Evolutionary conservation across 2,888 invertebrate genomes (phyloP).

Genomic region (Coelogynopora nodosa): DNA sequence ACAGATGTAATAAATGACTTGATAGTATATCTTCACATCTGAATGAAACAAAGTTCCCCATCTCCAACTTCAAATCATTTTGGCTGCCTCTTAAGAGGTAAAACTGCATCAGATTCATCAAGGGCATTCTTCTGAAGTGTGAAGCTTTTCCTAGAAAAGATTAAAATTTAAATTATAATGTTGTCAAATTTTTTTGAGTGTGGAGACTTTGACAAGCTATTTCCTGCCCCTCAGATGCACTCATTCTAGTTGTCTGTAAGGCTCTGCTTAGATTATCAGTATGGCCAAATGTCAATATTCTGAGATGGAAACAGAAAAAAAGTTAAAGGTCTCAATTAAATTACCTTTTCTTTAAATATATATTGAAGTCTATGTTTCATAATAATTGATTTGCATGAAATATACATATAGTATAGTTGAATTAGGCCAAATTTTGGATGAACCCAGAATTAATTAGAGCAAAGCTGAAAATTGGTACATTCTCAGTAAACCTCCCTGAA

Average conservation of each 20-base stretch:
- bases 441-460: too few relatives aligned
- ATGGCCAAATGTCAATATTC: conserved; percentile 28
- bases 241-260: conserved; percentile 13
- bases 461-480: too few relatives aligned
- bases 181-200: conserved; percentile 14
- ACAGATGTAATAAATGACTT: conserved; percentile 4
- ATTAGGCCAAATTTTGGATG: too few relatives aligned
- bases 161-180: conserved; percentile 6
- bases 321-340: neutral
- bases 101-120: conserved; percentile 24
- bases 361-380: too few relatives aligned
- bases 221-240: conserved; percentile 13
- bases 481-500: too few relatives aligned
- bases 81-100: conserved; percentile 8
- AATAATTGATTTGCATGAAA: neutral
- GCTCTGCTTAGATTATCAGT: conserved; percentile 2
- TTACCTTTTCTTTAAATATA: neutral
- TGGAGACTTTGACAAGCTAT: neutral
- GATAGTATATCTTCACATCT: conserved; percentile 7
- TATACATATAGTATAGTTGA: too few relatives aligned
- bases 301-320: conserved; percentile 8
- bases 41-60: conserved; percentile 8
- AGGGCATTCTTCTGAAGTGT: neutral
- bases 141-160: neutral
- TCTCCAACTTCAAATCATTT: conserved; percentile 19